Evolutionary conservation across 2,113 vertebrate species (phyloP), one percentile per base, ranked within the genome.

Genomic region (Strix uralensis): DNA sequence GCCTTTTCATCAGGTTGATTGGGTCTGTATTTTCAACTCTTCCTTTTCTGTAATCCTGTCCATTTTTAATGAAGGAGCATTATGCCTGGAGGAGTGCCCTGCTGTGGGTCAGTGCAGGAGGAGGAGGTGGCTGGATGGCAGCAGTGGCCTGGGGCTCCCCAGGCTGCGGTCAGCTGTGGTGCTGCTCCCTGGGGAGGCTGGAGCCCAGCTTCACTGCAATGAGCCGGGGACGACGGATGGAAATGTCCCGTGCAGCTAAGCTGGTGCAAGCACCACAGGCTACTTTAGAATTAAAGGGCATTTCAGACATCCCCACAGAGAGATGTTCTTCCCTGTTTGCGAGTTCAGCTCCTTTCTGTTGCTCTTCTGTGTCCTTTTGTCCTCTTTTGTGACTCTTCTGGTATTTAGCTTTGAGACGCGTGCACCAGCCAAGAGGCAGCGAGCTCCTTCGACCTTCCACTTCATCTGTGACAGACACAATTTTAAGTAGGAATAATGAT

Each of bases 111-210:
- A 70, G 34, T 4, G 1, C 6, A 8, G 69, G 25, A 77, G 36
- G 36, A 78, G 11, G 5, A 16, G 21, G 13, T 26, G 32, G 8
- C 27, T 59, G 83, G 72, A 15, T 42, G 54, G n/a, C 27, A 52
- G 13, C 5, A 3, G 38, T 59, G 54, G 30, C 69, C 65, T 46
- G 29, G 20, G 26, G 42, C 23, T 86, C 27, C 20, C 23, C 15
- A 13, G 23, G 22, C 27, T 93, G 54, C 7, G 13, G 36, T 36
- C 3, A 5, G 26, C 46, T 5, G 2, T 44, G 49, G 15, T 73
- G 32, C 40, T 70, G 6, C 51, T 88, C 61, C 23, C 21, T 2
- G 0, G 26, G 55, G 32, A 44, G 22, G 5, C 0, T 1, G 0
- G 71, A 95, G 30, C 36, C 90, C 7, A 2, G 32, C 36, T 83